phyloP scores from a whole-genome alignment of 2,797 vertebrate genomes.

The Otolemur crassicaudatus region DNA sequence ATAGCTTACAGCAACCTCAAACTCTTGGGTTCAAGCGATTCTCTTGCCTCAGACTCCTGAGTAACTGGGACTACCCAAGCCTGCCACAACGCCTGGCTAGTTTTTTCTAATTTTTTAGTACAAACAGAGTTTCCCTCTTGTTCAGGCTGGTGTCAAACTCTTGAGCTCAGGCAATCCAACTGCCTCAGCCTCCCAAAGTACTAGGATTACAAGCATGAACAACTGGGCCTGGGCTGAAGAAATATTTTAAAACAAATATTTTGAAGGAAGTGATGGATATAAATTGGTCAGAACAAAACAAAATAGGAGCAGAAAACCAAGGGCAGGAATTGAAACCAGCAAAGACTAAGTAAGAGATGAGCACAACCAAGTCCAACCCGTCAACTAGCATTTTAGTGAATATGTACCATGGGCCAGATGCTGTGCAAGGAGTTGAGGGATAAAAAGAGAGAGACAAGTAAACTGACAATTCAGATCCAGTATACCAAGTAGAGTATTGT shows the following conservation, averaged over 20 bases:
- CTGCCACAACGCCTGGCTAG: too few species aligned
- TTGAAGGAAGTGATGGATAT: constrained; percentile 8
- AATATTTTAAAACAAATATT: constrained; percentile 21
- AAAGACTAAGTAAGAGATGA: not conserved
- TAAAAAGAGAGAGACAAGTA: not conserved
- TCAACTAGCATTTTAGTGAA: not conserved
- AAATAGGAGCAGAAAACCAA: not conserved
- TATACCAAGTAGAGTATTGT: not conserved
- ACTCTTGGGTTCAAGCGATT: too few species aligned
- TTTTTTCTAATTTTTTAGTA: too few species aligned
- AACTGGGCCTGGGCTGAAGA: not conserved
- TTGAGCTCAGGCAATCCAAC: too few species aligned
- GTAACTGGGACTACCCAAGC: too few species aligned
- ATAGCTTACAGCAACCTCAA: too few species aligned
- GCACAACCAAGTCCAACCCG: not conserved
- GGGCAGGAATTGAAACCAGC: not conserved
- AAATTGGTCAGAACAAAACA: not conserved
- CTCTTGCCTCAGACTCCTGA: too few species aligned
- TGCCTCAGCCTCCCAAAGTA: too few species aligned
- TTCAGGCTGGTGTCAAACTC: too few species aligned
- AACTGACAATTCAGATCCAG: not conserved
- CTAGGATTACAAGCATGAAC: too few species aligned
- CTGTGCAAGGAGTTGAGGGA: not conserved
- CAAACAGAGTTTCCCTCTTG: too few species aligned
- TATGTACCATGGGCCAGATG: not conserved